Conservation (phyloP, 2,888 invertebrate species). For the Chaetogeoica ovagalla region DNA sequence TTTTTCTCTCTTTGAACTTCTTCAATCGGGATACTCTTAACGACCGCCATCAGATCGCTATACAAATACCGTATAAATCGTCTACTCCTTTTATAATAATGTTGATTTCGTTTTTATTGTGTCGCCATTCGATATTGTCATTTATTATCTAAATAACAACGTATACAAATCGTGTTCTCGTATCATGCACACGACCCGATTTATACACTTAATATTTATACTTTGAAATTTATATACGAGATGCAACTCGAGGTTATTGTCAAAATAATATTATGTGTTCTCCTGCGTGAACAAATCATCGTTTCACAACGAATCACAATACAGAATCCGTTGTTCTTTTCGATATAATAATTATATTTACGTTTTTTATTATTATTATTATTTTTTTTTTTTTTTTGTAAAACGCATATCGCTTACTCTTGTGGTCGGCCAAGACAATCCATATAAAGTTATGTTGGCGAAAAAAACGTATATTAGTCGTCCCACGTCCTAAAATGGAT, state of each 20-base stretch:
- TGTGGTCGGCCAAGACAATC: constrained; percentile 50
- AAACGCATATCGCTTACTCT: constrained; percentile 17
- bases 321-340: not conserved
- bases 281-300: not conserved
- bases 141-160: too few species aligned
- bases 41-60: too few species aligned
- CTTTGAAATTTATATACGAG: too few species aligned
- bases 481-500: constrained; percentile 52
- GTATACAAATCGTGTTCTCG: not conserved
- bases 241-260: not conserved
- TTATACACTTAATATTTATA: too few species aligned
- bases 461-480: constrained; percentile 45
- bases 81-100: too few species aligned
- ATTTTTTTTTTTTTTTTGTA: constrained; percentile 18
- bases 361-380: constrained; percentile 24
- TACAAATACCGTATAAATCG: too few species aligned
- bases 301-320: not conserved
- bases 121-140: too few species aligned
- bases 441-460: constrained; percentile 50
- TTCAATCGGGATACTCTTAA: too few species aligned
- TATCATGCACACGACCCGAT: not conserved
- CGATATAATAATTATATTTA: not conserved
- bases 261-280: not conserved
- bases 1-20: too few species aligned
- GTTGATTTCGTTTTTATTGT: too few species aligned